Conservation (phyloP, 2,113 vertebrate species). For the Mystacornis crossleyi region DNA sequence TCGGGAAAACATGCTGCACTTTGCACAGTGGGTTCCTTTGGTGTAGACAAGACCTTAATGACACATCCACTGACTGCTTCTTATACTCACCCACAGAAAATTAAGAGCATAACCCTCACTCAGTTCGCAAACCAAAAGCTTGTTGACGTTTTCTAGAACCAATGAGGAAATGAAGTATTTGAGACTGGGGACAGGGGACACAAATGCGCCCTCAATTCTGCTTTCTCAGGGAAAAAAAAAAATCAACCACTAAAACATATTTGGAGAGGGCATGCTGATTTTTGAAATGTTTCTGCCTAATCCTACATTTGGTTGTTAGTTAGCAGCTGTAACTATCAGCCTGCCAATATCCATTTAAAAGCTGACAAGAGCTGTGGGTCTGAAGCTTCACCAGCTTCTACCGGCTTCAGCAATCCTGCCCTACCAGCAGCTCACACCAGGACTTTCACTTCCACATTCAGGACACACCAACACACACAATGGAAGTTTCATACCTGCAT, state of each 20-base stretch:
- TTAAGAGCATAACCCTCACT: not conserved
- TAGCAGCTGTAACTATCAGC: not conserved
- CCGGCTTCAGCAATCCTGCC: not conserved
- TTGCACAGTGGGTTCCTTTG: not conserved
- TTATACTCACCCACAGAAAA: not conserved
- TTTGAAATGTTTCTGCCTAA: not conserved
- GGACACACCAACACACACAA: not conserved
- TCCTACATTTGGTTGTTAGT: not conserved
- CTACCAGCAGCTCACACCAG: not conserved
- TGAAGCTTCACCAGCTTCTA: not conserved
- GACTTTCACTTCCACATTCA: not conserved
- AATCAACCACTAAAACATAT: not conserved
- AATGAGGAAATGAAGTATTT: not conserved
- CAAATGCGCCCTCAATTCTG: not conserved
- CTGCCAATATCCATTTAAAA: not conserved
- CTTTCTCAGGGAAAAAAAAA: not conserved
- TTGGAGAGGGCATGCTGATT: not conserved
- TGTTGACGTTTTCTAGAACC: not conserved
- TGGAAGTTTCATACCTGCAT: constrained; percentile 81
- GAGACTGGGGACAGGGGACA: not conserved
- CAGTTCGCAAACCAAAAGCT: not conserved
- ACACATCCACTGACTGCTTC: not conserved
- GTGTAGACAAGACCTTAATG: not conserved
- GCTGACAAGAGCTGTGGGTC: not conserved
- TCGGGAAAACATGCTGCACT: not conserved